A percentile compares a stretch with the other conserved stretches of the same genome.
Conservation (phyloP, 2,113 vertebrate genomes). For the Boleophthalmus pectinirostris region DNA sequence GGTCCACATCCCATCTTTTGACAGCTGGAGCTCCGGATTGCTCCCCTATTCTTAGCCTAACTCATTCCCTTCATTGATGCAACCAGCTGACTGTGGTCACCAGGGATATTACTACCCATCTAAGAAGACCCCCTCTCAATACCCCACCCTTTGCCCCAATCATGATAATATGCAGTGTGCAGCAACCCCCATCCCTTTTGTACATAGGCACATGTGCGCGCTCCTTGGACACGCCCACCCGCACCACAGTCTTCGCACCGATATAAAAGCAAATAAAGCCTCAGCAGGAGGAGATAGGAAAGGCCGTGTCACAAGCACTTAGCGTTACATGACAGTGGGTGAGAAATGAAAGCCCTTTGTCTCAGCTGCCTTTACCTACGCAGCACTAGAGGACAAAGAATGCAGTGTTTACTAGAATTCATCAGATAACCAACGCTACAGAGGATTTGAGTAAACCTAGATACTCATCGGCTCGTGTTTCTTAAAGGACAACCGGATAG, state of each 20-base stretch:
- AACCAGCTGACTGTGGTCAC: slow-evolving; percentile 79
- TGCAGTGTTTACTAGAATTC: slow-evolving; percentile 21
- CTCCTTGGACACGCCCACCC: slow-evolving; percentile 35
- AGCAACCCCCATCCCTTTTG: slow-evolving; percentile 42
- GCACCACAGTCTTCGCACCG: slow-evolving; percentile 21
- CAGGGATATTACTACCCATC: slow-evolving; percentile 66
- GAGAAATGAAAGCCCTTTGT: slow-evolving; percentile 71
- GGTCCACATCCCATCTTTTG: slow-evolving; percentile 52
- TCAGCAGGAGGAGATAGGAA: slow-evolving; percentile 31
- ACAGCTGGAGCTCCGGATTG: slow-evolving; percentile 71
- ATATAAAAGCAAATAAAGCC: slow-evolving; percentile 41
- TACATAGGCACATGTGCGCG: slow-evolving; percentile 35
- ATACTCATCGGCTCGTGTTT: slow-evolving; percentile 39
- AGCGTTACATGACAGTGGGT: slow-evolving; percentile 54
- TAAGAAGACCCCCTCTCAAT: not conserved
- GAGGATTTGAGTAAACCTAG: slow-evolving; percentile 38
- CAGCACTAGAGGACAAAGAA: slow-evolving; percentile 49
- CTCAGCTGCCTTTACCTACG: slow-evolving; percentile 52
- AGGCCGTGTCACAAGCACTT: slow-evolving; percentile 64
- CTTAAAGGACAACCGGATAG: slow-evolving; percentile 3
- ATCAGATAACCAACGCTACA: slow-evolving; percentile 50
- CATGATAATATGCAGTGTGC: slow-evolving; percentile 67
- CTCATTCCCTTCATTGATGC: slow-evolving; percentile 43
- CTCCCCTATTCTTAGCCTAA: slow-evolving; percentile 47
- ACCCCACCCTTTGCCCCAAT: slow-evolving; percentile 50